A percentile compares a stretch with the other conserved stretches of the same genome.
These are phyloP conservation scores for Bilobella aurantiaca DNA, from an alignment of 1,140 invertebrate genomes.

Conservation along the genomic window DNA sequence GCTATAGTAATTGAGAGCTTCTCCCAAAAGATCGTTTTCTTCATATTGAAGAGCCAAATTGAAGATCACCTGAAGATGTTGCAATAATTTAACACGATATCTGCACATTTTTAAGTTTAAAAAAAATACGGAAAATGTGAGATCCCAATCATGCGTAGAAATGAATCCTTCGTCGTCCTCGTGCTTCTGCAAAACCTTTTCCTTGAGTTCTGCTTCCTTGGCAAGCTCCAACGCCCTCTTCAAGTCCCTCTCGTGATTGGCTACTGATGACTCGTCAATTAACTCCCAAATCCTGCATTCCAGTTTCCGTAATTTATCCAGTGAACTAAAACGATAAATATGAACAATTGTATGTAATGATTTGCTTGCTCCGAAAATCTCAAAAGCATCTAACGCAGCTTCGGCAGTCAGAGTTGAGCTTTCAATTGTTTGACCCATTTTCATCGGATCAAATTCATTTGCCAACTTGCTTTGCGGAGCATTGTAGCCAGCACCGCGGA, in stretches of 20 bases:
- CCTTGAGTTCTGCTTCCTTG: constrained; percentile 90
- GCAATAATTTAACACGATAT: constrained; percentile 3
- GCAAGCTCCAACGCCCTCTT: constrained; percentile 74
- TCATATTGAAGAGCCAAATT: constrained; percentile 88
- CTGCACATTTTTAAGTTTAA: neutral
- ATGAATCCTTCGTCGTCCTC: constrained; percentile 78
- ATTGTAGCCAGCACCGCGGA: constrained; percentile 84
- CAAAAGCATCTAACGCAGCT: neutral
- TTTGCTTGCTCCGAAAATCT: neutral
- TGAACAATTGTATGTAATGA: constrained; percentile 39
- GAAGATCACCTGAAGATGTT: constrained; percentile 64
- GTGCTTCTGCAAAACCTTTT: constrained; percentile 70
- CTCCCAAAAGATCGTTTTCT: constrained; percentile 83
- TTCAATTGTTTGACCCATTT: constrained; percentile 36
- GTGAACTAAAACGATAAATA: constrained; percentile 55
- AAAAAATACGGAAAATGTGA: constrained; percentile 73
- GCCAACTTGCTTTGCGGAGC: constrained; percentile 48
- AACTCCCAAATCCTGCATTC: constrained; percentile 70
- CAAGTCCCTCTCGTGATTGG: constrained; percentile 49
- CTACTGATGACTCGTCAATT: constrained; percentile 65
- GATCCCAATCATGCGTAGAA: constrained; percentile 78
- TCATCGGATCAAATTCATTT: constrained; percentile 63
- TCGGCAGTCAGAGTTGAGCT: neutral
- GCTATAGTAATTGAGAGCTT: constrained; percentile 90
- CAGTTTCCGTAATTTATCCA: constrained; percentile 68